Evolutionary conservation across 2,888 invertebrate species (phyloP), one percentile per base, ranked within the genome.

Genomic region (Diadegma fenestrale): DNA sequence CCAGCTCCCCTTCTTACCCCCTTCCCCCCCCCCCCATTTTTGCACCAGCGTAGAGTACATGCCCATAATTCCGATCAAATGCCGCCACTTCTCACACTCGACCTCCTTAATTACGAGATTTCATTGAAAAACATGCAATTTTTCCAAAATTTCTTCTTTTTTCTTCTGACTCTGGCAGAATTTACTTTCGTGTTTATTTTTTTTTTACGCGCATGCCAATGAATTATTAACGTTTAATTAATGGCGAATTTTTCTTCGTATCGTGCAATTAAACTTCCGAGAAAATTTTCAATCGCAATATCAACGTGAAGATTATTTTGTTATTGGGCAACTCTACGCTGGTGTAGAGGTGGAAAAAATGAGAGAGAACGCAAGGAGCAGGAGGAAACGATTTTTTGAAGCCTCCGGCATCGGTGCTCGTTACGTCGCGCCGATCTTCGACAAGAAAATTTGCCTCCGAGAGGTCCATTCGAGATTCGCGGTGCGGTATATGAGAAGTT

Each of bases 361-460:
- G 48, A 37, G 30, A 26, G 22, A 37, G n/a, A n/a, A 51, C 12
- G 54, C 1, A 14, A 22, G 14, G 14, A 10, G n/a, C 37, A 22
- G 19, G 68, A 5, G 78, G 10, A 22, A 22, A 19, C 14, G 19
- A 33, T 43, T 72, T 71, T 43, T 82, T 64, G 54, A 88, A 80
- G 48, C 76, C 85, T 87, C 82, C 48, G 75, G 88, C 84, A 80
- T 61, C 68, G 19, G 41, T 64, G 82, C 88, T 89, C 87, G 88
- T 89, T 90, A 87, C 89, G 88, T 82, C 61, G 64, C 68, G 64
- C 68, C 71, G 84, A 80, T 82, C 85, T 89, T 89, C 88, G 90
- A 91, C 89, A 90, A 91, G 89, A 90, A 91, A 91, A 91, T 90
- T 91, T 90, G 89, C 89, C 90, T 91, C 78, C 83, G 85, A 89